Conservation (phyloP, 2,113 vertebrate genomes). For the Hucho hucho region DNA sequence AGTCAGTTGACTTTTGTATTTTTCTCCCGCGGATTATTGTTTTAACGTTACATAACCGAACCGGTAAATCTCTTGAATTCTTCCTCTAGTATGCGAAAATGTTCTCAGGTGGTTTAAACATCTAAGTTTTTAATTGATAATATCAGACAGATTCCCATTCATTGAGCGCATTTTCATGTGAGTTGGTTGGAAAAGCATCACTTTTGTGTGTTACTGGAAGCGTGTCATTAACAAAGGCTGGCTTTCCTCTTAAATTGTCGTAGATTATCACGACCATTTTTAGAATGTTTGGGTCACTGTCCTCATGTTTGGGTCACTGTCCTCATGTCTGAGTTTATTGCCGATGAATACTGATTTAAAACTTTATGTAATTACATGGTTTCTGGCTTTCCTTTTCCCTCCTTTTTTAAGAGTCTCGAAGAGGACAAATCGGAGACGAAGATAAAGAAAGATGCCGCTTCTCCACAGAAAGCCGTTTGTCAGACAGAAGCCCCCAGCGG, state of each 20-base stretch:
- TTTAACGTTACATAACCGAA: constrained; percentile 5
- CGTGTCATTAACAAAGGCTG: constrained; percentile 73
- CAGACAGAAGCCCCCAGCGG: constrained; percentile 83
- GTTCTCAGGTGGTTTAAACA: not conserved
- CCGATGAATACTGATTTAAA: not conserved
- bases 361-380: constrained; percentile 6
- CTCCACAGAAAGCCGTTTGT: constrained; percentile 92
- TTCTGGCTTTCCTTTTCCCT: constrained; percentile 51
- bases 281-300: no score
- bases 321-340: not conserved
- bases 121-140: not conserved
- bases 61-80: constrained; percentile 32
- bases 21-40: constrained; percentile 31
- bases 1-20: constrained; percentile 19
- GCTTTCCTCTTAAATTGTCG: constrained; percentile 40
- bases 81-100: not conserved
- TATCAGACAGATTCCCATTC: not conserved
- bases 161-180: constrained; percentile 54
- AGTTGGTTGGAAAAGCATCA: constrained; percentile 48
- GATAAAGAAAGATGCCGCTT: constrained; percentile 85
- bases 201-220: constrained; percentile 50
- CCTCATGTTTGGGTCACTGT: not conserved
- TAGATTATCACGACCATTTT: not conserved
- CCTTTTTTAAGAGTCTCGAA: constrained; percentile 49
- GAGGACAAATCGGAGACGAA: constrained; percentile 58